phyloP scores from a whole-genome alignment of 2,113 vertebrate genomes.

The Cyphotilapia sp. region DNA sequence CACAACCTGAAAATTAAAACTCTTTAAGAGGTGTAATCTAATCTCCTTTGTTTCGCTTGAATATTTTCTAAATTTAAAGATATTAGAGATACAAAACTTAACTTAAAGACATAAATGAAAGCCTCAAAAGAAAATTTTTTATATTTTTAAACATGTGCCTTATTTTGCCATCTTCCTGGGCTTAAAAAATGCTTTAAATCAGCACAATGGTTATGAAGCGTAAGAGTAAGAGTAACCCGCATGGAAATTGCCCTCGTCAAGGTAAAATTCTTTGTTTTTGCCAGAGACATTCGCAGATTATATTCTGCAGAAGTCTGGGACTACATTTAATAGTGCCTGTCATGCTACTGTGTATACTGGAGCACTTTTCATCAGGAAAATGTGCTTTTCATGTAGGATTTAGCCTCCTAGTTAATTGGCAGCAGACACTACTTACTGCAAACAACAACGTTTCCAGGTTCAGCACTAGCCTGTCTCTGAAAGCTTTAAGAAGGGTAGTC shows the following conservation, averaged over 20 bases:
- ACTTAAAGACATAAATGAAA: not conserved
- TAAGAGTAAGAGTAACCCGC: not conserved
- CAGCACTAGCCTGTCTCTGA: not conserved
- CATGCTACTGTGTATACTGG: not conserved
- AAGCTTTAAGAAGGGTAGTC: not conserved
- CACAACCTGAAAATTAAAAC: not conserved
- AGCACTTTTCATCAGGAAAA: not conserved
- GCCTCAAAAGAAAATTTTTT: accelerated
- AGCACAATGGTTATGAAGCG: not conserved
- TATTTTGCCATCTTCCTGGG: accelerated
- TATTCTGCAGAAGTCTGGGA: not conserved
- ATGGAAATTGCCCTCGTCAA: not conserved
- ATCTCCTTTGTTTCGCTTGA: not conserved
- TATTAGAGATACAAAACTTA: not conserved
- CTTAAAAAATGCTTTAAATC: not conserved
- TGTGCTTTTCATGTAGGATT: not conserved
- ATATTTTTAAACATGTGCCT: not conserved
- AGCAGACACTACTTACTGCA: not conserved
- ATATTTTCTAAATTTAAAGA: not conserved
- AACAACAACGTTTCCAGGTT: not conserved
- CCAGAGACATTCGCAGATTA: not conserved
- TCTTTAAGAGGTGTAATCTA: not conserved
- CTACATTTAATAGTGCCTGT: not conserved
- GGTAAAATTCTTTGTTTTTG: not conserved
- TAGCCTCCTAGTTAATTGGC: not conserved